These are phyloP conservation scores for Chelon labrosus DNA, from an alignment of 2,797 vertebrate species.

Conservation along the genomic window DNA sequence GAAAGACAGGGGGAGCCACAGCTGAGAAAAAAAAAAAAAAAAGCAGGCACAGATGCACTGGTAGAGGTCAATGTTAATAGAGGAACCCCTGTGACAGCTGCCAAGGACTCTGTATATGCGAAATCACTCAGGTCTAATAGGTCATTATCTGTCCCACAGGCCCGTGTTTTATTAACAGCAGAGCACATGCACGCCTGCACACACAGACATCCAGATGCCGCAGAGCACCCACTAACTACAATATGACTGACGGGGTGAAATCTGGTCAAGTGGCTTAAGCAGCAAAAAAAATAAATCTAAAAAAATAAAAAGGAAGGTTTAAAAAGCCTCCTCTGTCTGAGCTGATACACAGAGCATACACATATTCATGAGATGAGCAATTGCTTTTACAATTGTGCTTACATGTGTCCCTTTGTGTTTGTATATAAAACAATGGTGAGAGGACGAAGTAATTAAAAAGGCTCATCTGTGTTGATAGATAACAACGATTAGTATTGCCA, in stretches of 20 bases:
- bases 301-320: constrained; percentile 49
- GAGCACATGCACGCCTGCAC: constrained; percentile 11
- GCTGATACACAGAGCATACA: constrained; percentile 52
- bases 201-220: constrained; percentile 8
- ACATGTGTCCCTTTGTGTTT: constrained; percentile 2
- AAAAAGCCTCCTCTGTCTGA: constrained; percentile 44
- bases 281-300: constrained; percentile 43
- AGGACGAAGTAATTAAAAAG: constrained; percentile 11
- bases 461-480: background rate
- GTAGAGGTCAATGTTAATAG: constrained; percentile 37
- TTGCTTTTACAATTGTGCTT: constrained; percentile 39
- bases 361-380: constrained; percentile 69
- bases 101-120: constrained; percentile 31
- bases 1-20: constrained; percentile 38
- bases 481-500: constrained; percentile 12
- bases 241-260: constrained; percentile 46
- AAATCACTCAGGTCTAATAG: constrained; percentile 48
- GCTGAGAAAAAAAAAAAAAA: background rate
- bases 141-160: constrained; percentile 50
- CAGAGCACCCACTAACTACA: constrained; percentile 32
- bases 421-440: background rate
- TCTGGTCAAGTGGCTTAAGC: constrained; percentile 41
- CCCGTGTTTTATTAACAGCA: constrained; percentile 30
- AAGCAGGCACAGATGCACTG: constrained; percentile 1
- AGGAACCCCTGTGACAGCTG: constrained; percentile 24